phyloP scores from a whole-genome alignment of 2,797 vertebrate genomes.

The Rhinogobio ventralis region DNA sequence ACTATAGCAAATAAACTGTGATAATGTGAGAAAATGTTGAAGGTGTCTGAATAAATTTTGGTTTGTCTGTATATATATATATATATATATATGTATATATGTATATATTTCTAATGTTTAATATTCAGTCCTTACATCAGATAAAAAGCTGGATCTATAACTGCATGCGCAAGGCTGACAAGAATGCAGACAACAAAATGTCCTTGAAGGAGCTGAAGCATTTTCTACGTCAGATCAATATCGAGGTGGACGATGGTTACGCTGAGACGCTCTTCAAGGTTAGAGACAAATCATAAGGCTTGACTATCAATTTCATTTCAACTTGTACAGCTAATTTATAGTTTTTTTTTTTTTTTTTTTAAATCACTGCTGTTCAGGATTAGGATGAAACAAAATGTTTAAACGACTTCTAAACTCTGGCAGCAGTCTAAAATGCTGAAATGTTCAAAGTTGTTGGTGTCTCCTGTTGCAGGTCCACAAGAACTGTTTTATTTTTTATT shows the following conservation, averaged over 20 bases:
- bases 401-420: background rate
- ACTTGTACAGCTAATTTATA: background rate
- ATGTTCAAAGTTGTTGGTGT: background rate
- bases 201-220: slow-evolving; percentile 91
- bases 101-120: background rate
- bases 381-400: background rate
- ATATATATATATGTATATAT: too few relatives aligned
- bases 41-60: too few relatives aligned
- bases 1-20: too few relatives aligned
- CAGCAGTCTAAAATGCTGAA: background rate
- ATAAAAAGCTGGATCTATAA: slow-evolving; percentile 89
- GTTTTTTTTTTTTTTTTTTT: background rate
- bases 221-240: slow-evolving; percentile 91
- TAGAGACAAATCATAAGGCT: slow-evolving; percentile 23
- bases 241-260: slow-evolving; percentile 86
- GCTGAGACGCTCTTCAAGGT: slow-evolving; percentile 88
- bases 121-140: slow-evolving; percentile 79
- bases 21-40: too few relatives aligned
- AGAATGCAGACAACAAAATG: slow-evolving; percentile 95
- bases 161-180: slow-evolving; percentile 93
- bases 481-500: background rate
- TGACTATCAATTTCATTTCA: background rate
- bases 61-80: too few relatives aligned
- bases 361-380: background rate
- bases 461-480: background rate